Evolutionary conservation across 2,797 vertebrate species (phyloP).

Genomic region (Smutsia temminckii): DNA sequence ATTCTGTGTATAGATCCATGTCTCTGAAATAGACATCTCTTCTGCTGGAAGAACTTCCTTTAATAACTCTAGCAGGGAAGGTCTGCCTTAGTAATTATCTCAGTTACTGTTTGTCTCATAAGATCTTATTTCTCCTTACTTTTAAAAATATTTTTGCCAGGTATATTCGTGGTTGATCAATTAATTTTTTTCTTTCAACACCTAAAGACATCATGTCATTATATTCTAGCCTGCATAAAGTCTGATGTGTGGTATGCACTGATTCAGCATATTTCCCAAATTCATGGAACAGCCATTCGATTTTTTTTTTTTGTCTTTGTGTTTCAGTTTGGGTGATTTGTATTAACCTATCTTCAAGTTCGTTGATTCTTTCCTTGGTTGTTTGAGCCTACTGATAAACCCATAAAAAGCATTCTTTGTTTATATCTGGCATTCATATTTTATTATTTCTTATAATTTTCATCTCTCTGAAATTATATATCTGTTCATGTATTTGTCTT

Average conservation of each 20-base stretch:
- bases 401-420: not conserved
- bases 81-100: not conserved
- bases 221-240: not conserved
- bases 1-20: not conserved
- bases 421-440: not conserved
- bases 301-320: not conserved
- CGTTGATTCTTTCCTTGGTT: not conserved
- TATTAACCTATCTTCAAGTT: not conserved
- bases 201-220: not conserved
- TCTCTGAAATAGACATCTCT: not conserved
- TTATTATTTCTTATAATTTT: not conserved
- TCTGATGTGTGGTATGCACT: not conserved
- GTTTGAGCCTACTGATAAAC: not conserved
- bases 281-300: not conserved
- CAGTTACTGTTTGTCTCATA: not conserved
- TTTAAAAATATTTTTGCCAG: not conserved
- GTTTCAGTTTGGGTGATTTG: not conserved
- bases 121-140: not conserved
- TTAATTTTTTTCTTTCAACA: not conserved
- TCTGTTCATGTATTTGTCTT: not conserved
- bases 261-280: not conserved
- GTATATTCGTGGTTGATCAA: not conserved
- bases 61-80: not conserved
- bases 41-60: not conserved
- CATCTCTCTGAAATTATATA: not conserved